These are phyloP conservation scores for Hydraecia micacea DNA, from an alignment of 2,888 invertebrate genomes.

Conservation along the genomic window DNA sequence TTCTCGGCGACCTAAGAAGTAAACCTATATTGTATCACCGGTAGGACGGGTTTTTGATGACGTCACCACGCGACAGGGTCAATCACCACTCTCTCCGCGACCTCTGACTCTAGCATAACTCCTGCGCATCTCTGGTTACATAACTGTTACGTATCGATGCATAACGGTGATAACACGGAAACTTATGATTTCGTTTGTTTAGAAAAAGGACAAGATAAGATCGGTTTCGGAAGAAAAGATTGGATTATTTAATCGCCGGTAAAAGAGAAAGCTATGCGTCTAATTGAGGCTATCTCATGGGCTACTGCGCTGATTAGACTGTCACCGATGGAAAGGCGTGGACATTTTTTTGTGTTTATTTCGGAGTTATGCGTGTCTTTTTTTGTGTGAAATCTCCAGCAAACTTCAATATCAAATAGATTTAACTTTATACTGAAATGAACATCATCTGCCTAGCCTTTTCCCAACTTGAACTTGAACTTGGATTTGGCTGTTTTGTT, in stretches of 20 bases:
- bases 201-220: conserved; percentile 49
- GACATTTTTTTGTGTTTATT: conserved; percentile 10
- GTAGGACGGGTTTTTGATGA: conserved; percentile 65
- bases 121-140: conserved; percentile 64
- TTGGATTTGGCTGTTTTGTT: too few species aligned
- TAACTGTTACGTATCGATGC: conserved; percentile 68
- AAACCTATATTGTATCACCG: conserved; percentile 43
- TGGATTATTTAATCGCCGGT: conserved; percentile 50
- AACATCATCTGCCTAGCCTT: too few species aligned
- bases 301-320: conserved; percentile 49
- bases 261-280: conserved; percentile 60
- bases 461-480: too few species aligned
- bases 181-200: conserved; percentile 53
- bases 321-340: conserved; percentile 24
- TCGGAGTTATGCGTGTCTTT: neutral
- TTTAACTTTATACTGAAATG: neutral
- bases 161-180: conserved; percentile 64
- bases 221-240: conserved; percentile 28
- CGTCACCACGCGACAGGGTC: conserved; percentile 69
- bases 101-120: conserved; percentile 75
- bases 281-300: conserved; percentile 52
- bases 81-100: conserved; percentile 79
- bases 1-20: conserved; percentile 52
- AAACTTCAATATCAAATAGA: neutral
- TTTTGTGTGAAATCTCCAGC: neutral